Conservation (phyloP, 2,888 invertebrate genomes). For the Steinernema carpocapsae region DNA sequence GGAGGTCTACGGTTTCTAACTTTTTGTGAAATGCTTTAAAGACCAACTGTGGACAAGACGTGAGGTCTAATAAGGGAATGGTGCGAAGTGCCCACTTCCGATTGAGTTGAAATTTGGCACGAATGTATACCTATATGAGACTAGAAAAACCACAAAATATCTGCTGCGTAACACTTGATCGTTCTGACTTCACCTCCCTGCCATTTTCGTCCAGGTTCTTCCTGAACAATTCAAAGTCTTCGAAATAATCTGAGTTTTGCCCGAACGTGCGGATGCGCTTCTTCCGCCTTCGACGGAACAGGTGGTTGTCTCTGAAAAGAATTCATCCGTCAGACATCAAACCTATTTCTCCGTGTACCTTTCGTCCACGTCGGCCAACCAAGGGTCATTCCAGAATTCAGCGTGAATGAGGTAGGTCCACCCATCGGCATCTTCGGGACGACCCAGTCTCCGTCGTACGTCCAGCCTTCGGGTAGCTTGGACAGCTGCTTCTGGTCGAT, state of each 20-base stretch:
- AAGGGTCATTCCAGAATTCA: constrained; percentile 50
- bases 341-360: constrained; percentile 35
- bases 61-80: too few relatives aligned
- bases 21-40: too few relatives aligned
- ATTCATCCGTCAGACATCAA: neutral
- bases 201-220: constrained; percentile 40
- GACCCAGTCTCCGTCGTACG: constrained; percentile 52
- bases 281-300: constrained; percentile 48
- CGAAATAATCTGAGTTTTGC: constrained; percentile 36
- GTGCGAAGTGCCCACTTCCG: too few relatives aligned
- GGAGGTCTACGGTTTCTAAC: too few relatives aligned
- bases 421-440: constrained; percentile 61
- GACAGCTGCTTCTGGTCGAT: constrained; percentile 38
- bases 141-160: too few relatives aligned
- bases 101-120: too few relatives aligned
- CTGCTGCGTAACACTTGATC: too few relatives aligned
- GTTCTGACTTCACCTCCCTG: too few relatives aligned
- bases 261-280: constrained; percentile 37
- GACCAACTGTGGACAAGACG: too few relatives aligned
- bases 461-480: constrained; percentile 49
- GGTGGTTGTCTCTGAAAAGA: constrained; percentile 40
- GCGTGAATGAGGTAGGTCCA: constrained; percentile 57
- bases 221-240: constrained; percentile 38
- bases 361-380: constrained; percentile 37
- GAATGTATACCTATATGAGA: too few relatives aligned